Base-by-base conservation (phyloP, 2,888 invertebrate species). In the Pimpla rufipes region DNA sequence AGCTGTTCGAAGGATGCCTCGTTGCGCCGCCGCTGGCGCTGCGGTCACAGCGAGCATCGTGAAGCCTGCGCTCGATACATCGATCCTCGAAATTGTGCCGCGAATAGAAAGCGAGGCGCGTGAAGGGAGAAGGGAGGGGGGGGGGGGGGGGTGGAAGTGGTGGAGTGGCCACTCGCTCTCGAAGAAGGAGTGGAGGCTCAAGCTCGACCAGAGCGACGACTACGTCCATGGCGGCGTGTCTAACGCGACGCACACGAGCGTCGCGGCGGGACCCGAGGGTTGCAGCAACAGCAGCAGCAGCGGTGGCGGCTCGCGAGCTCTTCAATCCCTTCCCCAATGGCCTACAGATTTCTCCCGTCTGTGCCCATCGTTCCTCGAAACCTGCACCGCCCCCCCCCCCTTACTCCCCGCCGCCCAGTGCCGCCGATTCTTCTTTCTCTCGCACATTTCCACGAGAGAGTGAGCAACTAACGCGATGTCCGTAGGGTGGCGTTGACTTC, bases 41-140 rank as follows among this genome's bases (percentile, higher is more conserved):
- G 74, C 11, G 13, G 47, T 2, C 1, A 62, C 40, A 85, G 87
- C 87, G 87, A 77, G 85, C 85, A 64, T 86, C 64, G 84, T 79
- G 87, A 87, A 81, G 84, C 85, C 74, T 67, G 64, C 77, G 90
- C 87, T 90, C 91, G 88, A 91, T 91, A 89, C 90, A 92, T 92
- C 91, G 92, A 92, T 92, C 89, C 85, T 88, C 81, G 85, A 90
- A 91, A 91, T 91, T 91, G 91, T 91, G 91, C 89, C 90, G 90
- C 89, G 89, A 90, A 91, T 89, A 87, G 89, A 88, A 88, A 88
- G 86, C 87, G 88, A 86, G 86, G 59, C 73, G 68, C 42, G 37
- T 50, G 40, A 40, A 68, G 70, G 47, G n/a, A n/a, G 5, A 42
- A 35, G 50, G 70, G 40, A 85, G 80, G 50, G 66, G 66, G n/a